phyloP scores from a whole-genome alignment of 2,113 vertebrate species.

The Sitta europaea region DNA sequence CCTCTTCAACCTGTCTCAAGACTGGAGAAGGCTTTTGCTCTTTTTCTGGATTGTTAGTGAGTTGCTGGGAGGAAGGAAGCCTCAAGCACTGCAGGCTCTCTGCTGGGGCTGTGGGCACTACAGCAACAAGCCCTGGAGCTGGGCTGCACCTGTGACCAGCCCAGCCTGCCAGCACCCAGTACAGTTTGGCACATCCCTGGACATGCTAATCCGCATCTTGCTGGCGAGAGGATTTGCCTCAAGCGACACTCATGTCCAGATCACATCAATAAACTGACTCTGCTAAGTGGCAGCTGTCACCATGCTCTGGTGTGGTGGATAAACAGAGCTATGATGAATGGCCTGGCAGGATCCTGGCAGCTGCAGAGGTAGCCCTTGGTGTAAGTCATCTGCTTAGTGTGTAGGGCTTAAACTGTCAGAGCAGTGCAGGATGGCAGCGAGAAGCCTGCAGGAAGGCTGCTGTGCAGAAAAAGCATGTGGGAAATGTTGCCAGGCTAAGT shows the following conservation, averaged over 20 bases:
- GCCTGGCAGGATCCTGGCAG: neutral
- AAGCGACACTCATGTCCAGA: rapidly evolving
- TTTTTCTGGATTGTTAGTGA: neutral
- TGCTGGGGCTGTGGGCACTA: neutral
- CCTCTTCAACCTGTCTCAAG: neutral
- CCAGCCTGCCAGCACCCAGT: neutral
- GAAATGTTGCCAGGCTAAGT: neutral
- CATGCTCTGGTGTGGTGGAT: neutral
- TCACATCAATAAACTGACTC: neutral
- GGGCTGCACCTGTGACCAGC: neutral
- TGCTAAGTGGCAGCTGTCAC: neutral
- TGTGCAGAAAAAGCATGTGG: rapidly evolving
- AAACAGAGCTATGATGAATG: neutral
- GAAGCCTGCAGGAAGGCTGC: neutral
- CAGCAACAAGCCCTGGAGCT: neutral
- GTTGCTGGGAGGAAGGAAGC: neutral
- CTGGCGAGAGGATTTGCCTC: neutral
- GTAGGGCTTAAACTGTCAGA: neutral
- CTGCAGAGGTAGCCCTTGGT: neutral
- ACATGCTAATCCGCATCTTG: neutral
- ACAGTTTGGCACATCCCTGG: neutral
- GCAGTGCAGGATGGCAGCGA: neutral
- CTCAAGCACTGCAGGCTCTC: neutral
- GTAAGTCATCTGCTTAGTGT: neutral
- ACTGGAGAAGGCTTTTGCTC: neutral